Evolutionary conservation across 2,888 invertebrate genomes (phyloP).

Genomic region (Temnothorax rugatulus): DNA sequence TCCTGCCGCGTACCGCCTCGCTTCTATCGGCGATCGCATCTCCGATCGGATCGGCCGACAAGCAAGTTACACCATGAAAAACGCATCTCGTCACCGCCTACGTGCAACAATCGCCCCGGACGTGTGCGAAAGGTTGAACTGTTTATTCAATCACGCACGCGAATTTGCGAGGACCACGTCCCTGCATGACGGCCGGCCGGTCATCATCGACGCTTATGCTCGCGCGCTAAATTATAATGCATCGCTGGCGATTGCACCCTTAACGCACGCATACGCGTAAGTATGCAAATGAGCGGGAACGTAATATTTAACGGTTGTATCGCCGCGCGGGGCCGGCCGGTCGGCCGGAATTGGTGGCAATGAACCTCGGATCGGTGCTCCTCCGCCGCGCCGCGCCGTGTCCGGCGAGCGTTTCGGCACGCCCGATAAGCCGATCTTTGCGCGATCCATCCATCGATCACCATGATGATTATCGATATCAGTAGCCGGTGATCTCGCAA

Average conservation of each 20-base stretch:
- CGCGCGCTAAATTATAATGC: constrained; percentile 51
- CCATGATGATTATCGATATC: constrained; percentile 23
- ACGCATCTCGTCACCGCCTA: constrained; percentile 10
- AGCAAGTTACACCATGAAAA: not conserved
- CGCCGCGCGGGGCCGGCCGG: constrained; percentile 28
- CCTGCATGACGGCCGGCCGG: not conserved
- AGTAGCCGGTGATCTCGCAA: not conserved
- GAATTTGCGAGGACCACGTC: constrained; percentile 1
- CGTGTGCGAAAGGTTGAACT: constrained; percentile 12
- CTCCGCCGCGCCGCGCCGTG: not conserved
- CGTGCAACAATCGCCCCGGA: constrained; percentile 22
- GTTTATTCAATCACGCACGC: constrained; percentile 47
- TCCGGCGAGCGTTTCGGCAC: not conserved
- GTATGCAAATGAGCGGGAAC: constrained; percentile 56
- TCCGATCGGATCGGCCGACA: not conserved
- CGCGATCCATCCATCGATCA: constrained; percentile 49
- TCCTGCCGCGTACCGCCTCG: not conserved
- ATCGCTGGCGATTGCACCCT: constrained; percentile 8
- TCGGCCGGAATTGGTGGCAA: constrained; percentile 58
- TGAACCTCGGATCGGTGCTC: constrained; percentile 54
- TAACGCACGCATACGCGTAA: constrained; percentile 26
- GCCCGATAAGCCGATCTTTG: constrained; percentile 12
- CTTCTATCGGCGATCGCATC: not conserved
- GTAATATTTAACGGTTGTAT: constrained; percentile 55
- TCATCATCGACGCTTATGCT: constrained; percentile 36